Evolutionary conservation across 2,113 vertebrate species (phyloP).

Genomic region (Nicator chloris): DNA sequence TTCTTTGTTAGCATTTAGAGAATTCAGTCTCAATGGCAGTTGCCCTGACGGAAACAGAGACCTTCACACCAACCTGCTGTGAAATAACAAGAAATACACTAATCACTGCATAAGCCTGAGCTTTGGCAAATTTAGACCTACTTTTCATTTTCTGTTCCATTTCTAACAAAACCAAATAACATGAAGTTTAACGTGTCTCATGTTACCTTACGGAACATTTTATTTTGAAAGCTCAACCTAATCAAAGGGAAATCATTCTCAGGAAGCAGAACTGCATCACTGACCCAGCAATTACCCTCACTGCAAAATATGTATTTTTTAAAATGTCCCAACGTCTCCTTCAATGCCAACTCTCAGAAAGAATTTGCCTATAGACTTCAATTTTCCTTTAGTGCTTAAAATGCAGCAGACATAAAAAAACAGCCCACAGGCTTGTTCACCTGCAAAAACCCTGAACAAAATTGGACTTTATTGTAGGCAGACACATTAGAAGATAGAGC

Average conservation of each 20-base stretch:
- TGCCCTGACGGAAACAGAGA: not conserved
- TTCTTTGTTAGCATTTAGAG: not conserved
- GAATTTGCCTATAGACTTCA: not conserved
- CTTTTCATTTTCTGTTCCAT: not conserved
- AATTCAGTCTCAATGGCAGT: not conserved
- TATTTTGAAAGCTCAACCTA: not conserved
- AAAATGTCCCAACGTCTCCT: not conserved
- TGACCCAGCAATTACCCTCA: not conserved
- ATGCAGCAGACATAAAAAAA: not conserved
- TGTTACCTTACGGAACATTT: not conserved
- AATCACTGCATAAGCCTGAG: not conserved
- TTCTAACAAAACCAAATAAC: not conserved
- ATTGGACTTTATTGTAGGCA: not conserved
- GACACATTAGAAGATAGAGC: not conserved
- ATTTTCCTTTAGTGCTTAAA: not conserved
- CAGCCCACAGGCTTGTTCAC: not conserved
- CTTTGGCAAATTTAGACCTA: not conserved
- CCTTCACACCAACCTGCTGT: not conserved
- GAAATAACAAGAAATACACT: not conserved
- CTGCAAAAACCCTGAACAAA: not conserved
- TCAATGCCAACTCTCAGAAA: not conserved
- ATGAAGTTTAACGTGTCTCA: not conserved
- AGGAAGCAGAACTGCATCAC: not conserved
- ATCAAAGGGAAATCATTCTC: not conserved
- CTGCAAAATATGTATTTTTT: not conserved